Evolutionary conservation across 2,797 vertebrate species (phyloP).

Genomic region (Lithobates pipiens): DNA sequence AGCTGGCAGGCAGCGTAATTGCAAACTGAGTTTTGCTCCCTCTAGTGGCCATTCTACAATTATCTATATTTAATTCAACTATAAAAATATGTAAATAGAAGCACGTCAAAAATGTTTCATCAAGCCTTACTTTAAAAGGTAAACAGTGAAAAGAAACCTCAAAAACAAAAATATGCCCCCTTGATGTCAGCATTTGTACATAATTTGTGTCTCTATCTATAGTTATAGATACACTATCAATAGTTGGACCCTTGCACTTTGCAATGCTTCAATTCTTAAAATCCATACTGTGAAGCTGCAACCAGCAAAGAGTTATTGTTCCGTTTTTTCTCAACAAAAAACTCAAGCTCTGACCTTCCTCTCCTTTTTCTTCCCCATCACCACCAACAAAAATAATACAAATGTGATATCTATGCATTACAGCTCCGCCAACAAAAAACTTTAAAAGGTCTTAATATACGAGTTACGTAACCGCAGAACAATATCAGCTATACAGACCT

Average conservation of each 20-base stretch:
- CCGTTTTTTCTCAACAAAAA: background rate
- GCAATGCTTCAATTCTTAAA: background rate
- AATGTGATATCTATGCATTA: background rate
- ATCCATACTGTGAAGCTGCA: background rate
- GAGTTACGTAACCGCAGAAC: background rate
- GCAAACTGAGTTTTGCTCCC: too few relatives aligned
- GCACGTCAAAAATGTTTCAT: too few relatives aligned
- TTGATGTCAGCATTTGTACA: background rate
- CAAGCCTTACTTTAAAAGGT: too few relatives aligned
- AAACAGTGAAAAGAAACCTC: too few relatives aligned
- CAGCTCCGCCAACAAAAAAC: background rate
- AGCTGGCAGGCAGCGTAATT: too few relatives aligned
- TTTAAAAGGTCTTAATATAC: background rate
- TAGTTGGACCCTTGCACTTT: background rate
- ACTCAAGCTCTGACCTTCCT: background rate
- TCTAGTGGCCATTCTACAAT: too few relatives aligned
- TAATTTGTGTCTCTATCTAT: background rate
- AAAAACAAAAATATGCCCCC: too few relatives aligned
- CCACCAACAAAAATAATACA: background rate
- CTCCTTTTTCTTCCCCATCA: too few relatives aligned
- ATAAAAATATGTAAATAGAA: too few relatives aligned
- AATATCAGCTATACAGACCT: constrained; percentile 12
- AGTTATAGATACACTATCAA: background rate
- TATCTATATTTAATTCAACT: too few relatives aligned
- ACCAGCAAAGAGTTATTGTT: background rate